Percentiles rank a stretch among this genome's conserved stretches.
phyloP scores from a whole-genome alignment of 23 tunicate species.

The Phallusia fumigata region DNA sequence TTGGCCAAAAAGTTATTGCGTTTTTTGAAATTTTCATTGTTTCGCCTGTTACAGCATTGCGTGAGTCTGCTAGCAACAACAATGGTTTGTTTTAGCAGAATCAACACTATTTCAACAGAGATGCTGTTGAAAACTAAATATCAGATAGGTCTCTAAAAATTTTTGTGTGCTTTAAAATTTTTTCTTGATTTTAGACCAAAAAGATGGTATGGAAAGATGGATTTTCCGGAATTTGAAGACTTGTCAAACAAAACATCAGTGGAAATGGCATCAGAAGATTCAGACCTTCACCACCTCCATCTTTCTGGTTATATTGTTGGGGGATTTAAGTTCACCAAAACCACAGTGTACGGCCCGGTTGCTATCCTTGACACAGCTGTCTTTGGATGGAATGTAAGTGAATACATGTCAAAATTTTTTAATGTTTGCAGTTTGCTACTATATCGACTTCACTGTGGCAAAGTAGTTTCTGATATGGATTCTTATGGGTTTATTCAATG shows the following conservation, averaged over 20 bases:
- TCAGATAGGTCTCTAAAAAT: too few species aligned
- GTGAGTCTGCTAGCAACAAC: neutral
- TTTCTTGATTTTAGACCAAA: neutral
- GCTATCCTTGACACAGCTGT: conserved; percentile 60
- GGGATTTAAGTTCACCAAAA: conserved; percentile 46
- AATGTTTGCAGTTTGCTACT: too few species aligned
- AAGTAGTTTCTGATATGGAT: too few species aligned
- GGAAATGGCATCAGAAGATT: conserved; percentile 38
- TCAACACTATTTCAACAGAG: too few species aligned
- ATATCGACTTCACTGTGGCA: too few species aligned
- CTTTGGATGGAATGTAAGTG: conserved; percentile 78
- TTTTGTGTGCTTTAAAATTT: too few species aligned
- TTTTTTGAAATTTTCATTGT: neutral
- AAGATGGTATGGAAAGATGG: conserved; percentile 16
- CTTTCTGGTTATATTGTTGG: conserved; percentile 44
- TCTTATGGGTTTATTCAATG: too few species aligned
- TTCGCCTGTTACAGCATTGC: neutral
- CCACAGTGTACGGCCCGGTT: conserved; percentile 40
- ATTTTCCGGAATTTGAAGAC: conserved; percentile 40
- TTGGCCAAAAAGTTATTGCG: neutral
- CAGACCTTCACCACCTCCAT: conserved; percentile 19
- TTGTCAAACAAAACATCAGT: conserved; percentile 26
- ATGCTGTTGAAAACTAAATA: too few species aligned
- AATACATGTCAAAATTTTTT: too few species aligned
- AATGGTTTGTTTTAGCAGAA: neutral